A percentile compares a stretch with the other conserved stretches of the same genome.
Conservation (phyloP, 2,888 invertebrate genomes). For the Stenoptilia bipunctidactyla region DNA sequence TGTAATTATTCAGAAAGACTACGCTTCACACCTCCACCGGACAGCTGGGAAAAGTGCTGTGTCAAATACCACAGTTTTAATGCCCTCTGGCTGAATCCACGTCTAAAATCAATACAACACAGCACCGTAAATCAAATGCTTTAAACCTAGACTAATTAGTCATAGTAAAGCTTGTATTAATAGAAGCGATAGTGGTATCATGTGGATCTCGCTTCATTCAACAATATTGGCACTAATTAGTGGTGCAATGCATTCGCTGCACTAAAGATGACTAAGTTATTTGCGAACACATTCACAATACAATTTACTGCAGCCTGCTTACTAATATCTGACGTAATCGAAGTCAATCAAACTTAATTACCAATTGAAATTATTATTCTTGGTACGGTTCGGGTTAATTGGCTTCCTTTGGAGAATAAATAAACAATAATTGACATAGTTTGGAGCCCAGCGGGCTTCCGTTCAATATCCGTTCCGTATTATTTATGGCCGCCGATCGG, state of each 20-base stretch:
- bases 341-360: too few relatives aligned
- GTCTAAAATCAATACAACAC: too few relatives aligned
- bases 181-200: too few relatives aligned
- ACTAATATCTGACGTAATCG: too few relatives aligned
- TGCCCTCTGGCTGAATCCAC: too few relatives aligned
- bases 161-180: too few relatives aligned
- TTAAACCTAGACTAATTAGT: too few relatives aligned
- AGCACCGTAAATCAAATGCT: too few relatives aligned
- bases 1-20: slow-evolving; percentile 61
- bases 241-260: slow-evolving; percentile 25
- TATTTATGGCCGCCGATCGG: slow-evolving; percentile 48
- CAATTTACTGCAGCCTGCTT: too few relatives aligned
- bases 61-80: background rate
- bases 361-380: too few relatives aligned
- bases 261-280: slow-evolving; percentile 21
- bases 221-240: slow-evolving; percentile 27
- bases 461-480: slow-evolving; percentile 52
- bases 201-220: slow-evolving; percentile 11
- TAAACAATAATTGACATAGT: slow-evolving; percentile 49
- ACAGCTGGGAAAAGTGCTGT: slow-evolving; percentile 5
- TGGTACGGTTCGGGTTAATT: slow-evolving; percentile 22
- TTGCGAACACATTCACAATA: background rate
- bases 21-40: background rate
- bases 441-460: slow-evolving; percentile 47
- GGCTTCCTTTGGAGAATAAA: slow-evolving; percentile 30